Percentiles rank a stretch among this genome's conserved stretches.
Evolutionary conservation across 2,888 invertebrate species (phyloP).

Genomic region (Amphipyra berbera): DNA sequence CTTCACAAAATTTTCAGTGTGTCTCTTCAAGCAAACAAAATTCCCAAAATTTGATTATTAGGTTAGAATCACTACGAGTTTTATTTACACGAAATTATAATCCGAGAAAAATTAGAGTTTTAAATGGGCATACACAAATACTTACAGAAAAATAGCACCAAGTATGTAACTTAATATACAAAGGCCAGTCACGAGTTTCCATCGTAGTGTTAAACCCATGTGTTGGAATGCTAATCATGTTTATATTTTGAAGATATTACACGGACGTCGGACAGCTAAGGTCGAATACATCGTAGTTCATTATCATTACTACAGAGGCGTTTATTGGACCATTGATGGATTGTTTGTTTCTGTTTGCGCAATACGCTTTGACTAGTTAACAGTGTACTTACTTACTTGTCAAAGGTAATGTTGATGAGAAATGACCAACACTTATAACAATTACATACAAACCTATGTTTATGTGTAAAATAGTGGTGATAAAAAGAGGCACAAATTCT

Average conservation of each 20-base stretch:
- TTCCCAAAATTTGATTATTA: too few relatives aligned
- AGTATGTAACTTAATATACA: not conserved
- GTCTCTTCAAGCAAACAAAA: too few relatives aligned
- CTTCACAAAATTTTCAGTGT: too few relatives aligned
- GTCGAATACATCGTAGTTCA: constrained; percentile 39
- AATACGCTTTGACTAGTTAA: not conserved
- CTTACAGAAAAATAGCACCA: too few relatives aligned
- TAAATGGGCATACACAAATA: too few relatives aligned
- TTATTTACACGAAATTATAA: too few relatives aligned
- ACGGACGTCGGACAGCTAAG: constrained; percentile 25
- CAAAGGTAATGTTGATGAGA: not conserved
- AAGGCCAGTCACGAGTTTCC: constrained; percentile 29
- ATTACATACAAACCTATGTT: not conserved
- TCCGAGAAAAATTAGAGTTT: too few relatives aligned
- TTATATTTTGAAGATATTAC: constrained; percentile 34
- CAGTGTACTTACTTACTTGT: not conserved
- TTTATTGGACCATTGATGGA: constrained; percentile 14
- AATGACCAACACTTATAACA: not conserved
- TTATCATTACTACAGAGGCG: constrained; percentile 23
- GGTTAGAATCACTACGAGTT: too few relatives aligned
- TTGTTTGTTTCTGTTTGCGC: constrained; percentile 18
- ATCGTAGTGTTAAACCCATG: constrained; percentile 2
- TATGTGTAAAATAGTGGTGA: not conserved
- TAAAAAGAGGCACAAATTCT: too few relatives aligned
- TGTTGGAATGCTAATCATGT: constrained; percentile 27